Evolutionary conservation across 1,140 invertebrate genomes (phyloP).

Genomic region (Araneus ventricosus): DNA sequence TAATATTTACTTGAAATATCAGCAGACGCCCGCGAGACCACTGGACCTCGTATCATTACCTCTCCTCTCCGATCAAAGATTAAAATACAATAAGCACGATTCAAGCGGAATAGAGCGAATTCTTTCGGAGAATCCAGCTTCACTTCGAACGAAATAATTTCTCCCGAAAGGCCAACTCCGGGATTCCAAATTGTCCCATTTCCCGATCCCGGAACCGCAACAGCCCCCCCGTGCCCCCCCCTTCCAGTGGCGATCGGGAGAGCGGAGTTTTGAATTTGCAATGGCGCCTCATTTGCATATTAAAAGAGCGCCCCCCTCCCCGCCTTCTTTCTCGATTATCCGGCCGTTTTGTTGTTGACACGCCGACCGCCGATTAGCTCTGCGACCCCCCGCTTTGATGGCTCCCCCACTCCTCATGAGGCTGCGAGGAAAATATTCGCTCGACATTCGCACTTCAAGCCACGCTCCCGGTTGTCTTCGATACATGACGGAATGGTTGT

Average conservation of each 20-base stretch:
- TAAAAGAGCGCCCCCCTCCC: constrained; percentile 43
- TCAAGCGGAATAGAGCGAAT: neutral
- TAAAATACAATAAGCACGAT: neutral
- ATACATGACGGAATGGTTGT: no score
- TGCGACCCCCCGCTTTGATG: neutral
- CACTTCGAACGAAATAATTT: neutral
- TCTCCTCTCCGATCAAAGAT: neutral
- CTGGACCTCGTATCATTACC: no score
- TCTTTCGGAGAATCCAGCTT: neutral
- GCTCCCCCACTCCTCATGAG: neutral
- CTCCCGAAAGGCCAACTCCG: neutral
- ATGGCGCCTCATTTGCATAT: constrained; percentile 54
- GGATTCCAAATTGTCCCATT: constrained; percentile 19
- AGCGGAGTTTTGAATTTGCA: constrained; percentile 49
- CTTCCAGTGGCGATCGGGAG: neutral
- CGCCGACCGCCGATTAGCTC: constrained; percentile 31
- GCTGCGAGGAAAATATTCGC: neutral
- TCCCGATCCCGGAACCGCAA: constrained; percentile 26
- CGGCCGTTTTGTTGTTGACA: constrained; percentile 66
- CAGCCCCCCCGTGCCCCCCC: neutral
- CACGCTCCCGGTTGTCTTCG: no score
- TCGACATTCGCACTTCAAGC: neutral
- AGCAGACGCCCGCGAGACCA: no score
- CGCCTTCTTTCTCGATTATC: neutral
- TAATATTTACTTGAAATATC: no score